Evolutionary conservation across 2,888 invertebrate species (phyloP).

Genomic region (Drosophila quasianomalipes): DNA sequence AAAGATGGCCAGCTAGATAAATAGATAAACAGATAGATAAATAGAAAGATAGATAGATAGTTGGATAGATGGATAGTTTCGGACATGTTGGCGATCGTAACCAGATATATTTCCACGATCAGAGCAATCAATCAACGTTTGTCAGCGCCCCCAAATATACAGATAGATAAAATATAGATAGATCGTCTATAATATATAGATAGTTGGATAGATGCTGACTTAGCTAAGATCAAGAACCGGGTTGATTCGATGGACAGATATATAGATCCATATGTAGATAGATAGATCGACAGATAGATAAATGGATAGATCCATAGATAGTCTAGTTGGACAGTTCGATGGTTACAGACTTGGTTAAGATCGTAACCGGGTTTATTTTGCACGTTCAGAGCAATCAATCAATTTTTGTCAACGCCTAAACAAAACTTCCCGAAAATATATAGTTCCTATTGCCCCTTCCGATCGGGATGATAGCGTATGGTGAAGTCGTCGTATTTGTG

Average conservation of each 20-base stretch:
- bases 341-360: conserved; percentile 2
- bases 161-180: neutral
- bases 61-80: neutral
- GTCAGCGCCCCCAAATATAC: conserved; percentile 9
- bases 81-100: conserved; percentile 2
- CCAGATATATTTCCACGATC: conserved; percentile 21
- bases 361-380: conserved; percentile 26
- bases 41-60: neutral
- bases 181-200: neutral
- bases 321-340: neutral
- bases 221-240: neutral
- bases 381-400: conserved; percentile 20
- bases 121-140: conserved; percentile 37
- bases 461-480: conserved; percentile 80
- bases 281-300: neutral
- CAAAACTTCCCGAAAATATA: neutral
- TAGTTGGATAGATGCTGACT: neutral
- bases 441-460: neutral
- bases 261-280: neutral
- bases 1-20: neutral
- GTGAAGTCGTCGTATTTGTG: conserved; percentile 86
- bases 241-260: too few relatives aligned
- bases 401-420: conserved; percentile 45
- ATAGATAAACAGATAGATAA: neutral
- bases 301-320: neutral